These are phyloP conservation scores for Antheraea yamamai DNA, from an alignment of 2,888 invertebrate genomes.

Conservation along the genomic window DNA sequence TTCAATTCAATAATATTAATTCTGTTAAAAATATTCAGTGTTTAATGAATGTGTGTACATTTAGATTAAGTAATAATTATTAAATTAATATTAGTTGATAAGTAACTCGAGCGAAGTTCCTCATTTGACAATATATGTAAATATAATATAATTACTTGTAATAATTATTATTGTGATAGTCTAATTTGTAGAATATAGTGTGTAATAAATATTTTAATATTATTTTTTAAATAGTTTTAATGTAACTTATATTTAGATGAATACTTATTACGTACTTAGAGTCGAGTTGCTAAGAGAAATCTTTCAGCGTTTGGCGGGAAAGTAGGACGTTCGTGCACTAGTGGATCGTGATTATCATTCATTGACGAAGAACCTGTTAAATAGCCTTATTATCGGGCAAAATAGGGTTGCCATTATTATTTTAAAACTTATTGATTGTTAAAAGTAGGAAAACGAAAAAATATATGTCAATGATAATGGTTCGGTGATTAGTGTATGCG, in stretches of 20 bases:
- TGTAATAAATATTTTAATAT: background rate
- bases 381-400: background rate
- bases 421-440: too few relatives aligned
- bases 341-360: background rate
- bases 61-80: background rate
- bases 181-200: conserved; percentile 30
- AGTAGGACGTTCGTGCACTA: background rate
- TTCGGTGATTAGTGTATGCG: too few relatives aligned
- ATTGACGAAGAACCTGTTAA: background rate
- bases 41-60: background rate
- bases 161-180: conserved; percentile 41
- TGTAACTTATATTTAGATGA: background rate
- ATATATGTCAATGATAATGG: too few relatives aligned
- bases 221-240: background rate
- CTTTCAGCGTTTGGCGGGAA: background rate
- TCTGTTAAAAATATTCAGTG: background rate
- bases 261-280: background rate
- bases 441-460: too few relatives aligned
- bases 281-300: background rate
- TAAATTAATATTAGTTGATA: conserved; percentile 6
- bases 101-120: conserved; percentile 59
- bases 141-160: conserved; percentile 28
- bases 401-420: too few relatives aligned
- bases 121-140: conserved; percentile 70
- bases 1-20: background rate